These are phyloP conservation scores for Meganola albula DNA, from an alignment of 2,888 invertebrate species.

Conservation along the genomic window DNA sequence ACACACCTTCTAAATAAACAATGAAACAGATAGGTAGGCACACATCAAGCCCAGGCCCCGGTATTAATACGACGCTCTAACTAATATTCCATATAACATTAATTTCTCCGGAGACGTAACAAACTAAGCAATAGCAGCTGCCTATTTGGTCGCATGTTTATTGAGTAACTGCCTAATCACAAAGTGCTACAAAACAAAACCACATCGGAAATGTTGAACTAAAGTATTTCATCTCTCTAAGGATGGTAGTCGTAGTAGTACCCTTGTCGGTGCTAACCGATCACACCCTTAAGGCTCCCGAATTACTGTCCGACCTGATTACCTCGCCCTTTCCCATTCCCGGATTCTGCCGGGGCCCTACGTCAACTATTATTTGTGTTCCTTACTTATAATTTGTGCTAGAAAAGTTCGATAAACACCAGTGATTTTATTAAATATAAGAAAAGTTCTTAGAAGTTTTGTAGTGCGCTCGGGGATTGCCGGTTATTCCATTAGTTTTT, in stretches of 20 bases:
- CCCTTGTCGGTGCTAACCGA: slow-evolving; percentile 75
- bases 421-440: slow-evolving; percentile 69
- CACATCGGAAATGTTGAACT: slow-evolving; percentile 74
- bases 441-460: slow-evolving; percentile 57
- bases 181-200: slow-evolving; percentile 76
- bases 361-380: slow-evolving; percentile 75
- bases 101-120: slow-evolving; percentile 72
- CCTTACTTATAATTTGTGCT: slow-evolving; percentile 70
- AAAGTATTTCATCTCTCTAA: slow-evolving; percentile 75
- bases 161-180: slow-evolving; percentile 74
- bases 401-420: slow-evolving; percentile 69
- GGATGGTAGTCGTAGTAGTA: slow-evolving; percentile 67
- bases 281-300: slow-evolving; percentile 75
- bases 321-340: slow-evolving; percentile 47
- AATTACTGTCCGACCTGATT: slow-evolving; percentile 75
- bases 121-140: slow-evolving; percentile 69
- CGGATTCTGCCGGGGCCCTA: slow-evolving; percentile 44
- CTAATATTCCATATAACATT: slow-evolving; percentile 69
- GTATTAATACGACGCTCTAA: slow-evolving; percentile 59
- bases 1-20: no score
- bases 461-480: slow-evolving; percentile 55
- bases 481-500: slow-evolving; percentile 51
- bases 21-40: slow-evolving; percentile 57
- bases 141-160: slow-evolving; percentile 67
- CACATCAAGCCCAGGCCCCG: slow-evolving; percentile 60